Base-by-base conservation (phyloP, 1,140 invertebrate species). In the Drosophila albomicans region DNA sequence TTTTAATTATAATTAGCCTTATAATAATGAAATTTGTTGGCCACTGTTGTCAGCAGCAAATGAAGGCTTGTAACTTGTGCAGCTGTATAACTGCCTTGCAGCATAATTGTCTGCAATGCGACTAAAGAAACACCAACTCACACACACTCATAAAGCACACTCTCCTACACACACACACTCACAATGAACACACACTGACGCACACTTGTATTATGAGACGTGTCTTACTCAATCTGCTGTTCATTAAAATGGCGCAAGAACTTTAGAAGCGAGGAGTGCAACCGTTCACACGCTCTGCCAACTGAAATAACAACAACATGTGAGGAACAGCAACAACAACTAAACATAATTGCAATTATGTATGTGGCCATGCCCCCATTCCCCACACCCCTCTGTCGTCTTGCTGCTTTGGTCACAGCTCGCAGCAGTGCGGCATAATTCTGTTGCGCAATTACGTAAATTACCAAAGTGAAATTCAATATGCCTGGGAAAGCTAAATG, bases 401-500 rank as follows among this genome's bases (percentile, higher is more conserved):
- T 15, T 25, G 3, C 45, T 1, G 7, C 54, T 16, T 41, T 32
- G 45, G 46, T 20, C 41, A 43, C 20, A 45, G 1, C 30, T 20
- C 32, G 2, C 54, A 43, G 35, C 54, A 43, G 35, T 75, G 61
- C 66, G 67, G 48, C 48, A 66, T 78, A 72, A 67, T 64, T 68
- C 78, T 81, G 78, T 73, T 86, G 79, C 70, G 71, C 82, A 86
- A 79, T 86, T 86, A 86, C 82, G 79, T 81, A 86, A 86, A 86
- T 87, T 86, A 79, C 79, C 79, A 66, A 79, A 86, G 70, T 75
- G 82, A 78, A 79, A 86, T 86, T 86, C 82, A 81, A 86, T 86
- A 86, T 87, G 79, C 79, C 48, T 62, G 67, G 41, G 20, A 62
- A 48, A 67, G 45, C 81, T 48, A 84, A 79, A 66, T 75, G 59